Base-by-base conservation (phyloP, 2,888 invertebrate species). In the Drosophila mimetica region DNA sequence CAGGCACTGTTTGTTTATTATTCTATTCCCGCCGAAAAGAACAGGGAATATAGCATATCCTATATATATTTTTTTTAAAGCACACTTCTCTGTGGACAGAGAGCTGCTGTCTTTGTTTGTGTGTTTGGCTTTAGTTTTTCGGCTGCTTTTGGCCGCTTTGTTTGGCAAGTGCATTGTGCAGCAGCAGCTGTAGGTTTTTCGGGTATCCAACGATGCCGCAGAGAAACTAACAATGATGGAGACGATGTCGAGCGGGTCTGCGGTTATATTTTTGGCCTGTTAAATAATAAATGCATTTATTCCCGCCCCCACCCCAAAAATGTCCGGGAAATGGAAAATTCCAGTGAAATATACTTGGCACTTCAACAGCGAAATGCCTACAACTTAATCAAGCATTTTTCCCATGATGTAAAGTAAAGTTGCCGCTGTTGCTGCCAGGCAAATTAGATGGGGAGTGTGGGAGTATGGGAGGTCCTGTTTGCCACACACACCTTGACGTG, bases 251-350 rank as follows among this genome's bases (percentile, higher is more conserved):
- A 46, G 52, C 32, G 18, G 61, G 64, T 53, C 52, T 60, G 60
- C 39, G 73, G 55, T 63, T 70, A 65, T 65, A 67, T 77, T 55
- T 55, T 57, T 57, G 54, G 65, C 64, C 58, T 81, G 60, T 36
- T 75, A 71, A 87, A 82, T 87, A 85, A 81, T 85, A 85, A 78
- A 82, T 82, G 79, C 63, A 64, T 44, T 46, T 36, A 50, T n/a
- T n/a, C n/a, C n/a, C n/a, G n/a, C 61, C 25, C 25, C 66, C 48
- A 60, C 53, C 34, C 60, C 4, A 20, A 16, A 47, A 32, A 53
- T 39, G 47, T 52, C 36, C 46, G 37, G 37, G 28, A 34, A 50
- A 28, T 50, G 65, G 51, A 42, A 51, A 51, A 65, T 66, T 48
- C 44, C 52, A 25, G 11, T 46, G 47, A 60, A 58, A 75, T 70